phyloP scores from a whole-genome alignment of 2,888 invertebrate genomes.

The Heliconius ismenius region DNA sequence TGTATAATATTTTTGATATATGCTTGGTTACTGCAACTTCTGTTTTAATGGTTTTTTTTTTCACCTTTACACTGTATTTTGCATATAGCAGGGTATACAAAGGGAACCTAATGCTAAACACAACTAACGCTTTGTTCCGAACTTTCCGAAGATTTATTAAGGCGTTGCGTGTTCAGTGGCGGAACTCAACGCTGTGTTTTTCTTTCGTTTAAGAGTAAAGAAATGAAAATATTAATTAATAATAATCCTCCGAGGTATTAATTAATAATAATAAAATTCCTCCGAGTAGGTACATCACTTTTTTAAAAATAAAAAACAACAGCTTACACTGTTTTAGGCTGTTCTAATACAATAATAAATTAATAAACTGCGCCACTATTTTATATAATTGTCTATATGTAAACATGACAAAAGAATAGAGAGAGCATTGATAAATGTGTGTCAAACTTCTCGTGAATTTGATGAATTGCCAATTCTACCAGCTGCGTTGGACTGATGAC shows the following conservation, averaged over 20 bases:
- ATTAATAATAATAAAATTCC: neutral
- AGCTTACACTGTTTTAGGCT: neutral
- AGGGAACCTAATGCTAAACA: neutral
- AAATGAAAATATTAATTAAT: neutral
- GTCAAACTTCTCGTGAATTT: slow-evolving; percentile 38
- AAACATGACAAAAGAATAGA: slow-evolving; percentile 11
- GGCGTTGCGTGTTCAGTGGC: neutral
- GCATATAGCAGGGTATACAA: neutral
- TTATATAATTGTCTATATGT: neutral
- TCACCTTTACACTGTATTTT: neutral
- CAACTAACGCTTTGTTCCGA: neutral
- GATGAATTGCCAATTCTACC: slow-evolving; percentile 45
- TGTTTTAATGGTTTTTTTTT: neutral
- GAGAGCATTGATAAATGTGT: slow-evolving; percentile 37
- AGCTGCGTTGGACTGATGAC: slow-evolving; percentile 43
- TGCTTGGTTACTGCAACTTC: too few species aligned
- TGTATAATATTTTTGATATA: too few species aligned
- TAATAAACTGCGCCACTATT: neutral
- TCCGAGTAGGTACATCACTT: neutral
- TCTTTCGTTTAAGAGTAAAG: neutral
- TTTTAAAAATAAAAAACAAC: too few species aligned
- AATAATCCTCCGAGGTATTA: too few species aligned
- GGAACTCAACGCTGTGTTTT: neutral
- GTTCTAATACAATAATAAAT: neutral
- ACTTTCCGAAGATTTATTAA: too few species aligned